A percentile compares a stretch with the other conserved stretches of the same genome.
Evolutionary conservation across 2,888 invertebrate genomes (phyloP).

Genomic region (Belgica antarctica): DNA sequence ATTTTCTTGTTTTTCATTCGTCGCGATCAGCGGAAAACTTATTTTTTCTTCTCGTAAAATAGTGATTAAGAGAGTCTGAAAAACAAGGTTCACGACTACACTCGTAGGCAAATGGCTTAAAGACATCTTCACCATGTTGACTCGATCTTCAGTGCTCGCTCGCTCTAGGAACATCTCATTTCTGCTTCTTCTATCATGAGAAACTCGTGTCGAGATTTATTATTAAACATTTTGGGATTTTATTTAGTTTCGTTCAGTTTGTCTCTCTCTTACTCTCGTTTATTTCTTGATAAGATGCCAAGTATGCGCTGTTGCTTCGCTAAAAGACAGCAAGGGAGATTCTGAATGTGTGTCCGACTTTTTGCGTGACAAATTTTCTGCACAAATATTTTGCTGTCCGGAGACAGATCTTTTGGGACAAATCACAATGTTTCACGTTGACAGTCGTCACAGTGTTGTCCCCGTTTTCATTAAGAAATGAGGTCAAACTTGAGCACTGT

Average conservation of each 20-base stretch:
- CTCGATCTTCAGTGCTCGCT: slow-evolving; percentile 8
- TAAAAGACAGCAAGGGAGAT: neutral
- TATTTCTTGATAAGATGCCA: slow-evolving; percentile 42
- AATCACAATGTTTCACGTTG: slow-evolving; percentile 1
- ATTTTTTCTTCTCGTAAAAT: neutral
- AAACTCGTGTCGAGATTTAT: slow-evolving; percentile 43
- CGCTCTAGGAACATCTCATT: slow-evolving; percentile 31
- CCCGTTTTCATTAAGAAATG: neutral
- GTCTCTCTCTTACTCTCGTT: slow-evolving; percentile 34
- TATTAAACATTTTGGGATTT: slow-evolving; percentile 43
- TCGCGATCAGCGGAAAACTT: neutral
- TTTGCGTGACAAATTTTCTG: neutral
- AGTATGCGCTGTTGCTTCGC: slow-evolving; percentile 6
- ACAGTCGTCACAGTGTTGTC: neutral
- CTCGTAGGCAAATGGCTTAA: neutral
- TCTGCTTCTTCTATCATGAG: neutral
- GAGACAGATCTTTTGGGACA: slow-evolving; percentile 3
- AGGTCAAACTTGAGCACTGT: slow-evolving; percentile 1
- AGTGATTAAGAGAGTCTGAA: neutral
- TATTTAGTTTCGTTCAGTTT: slow-evolving; percentile 13
- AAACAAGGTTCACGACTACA: slow-evolving; percentile 18
- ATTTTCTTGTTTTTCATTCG: slow-evolving; percentile 17
- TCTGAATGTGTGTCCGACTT: neutral
- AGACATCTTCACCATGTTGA: neutral
- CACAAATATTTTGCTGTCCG: neutral